phyloP scores from a whole-genome alignment of 2,797 vertebrate species.

The Falco cherrug region DNA sequence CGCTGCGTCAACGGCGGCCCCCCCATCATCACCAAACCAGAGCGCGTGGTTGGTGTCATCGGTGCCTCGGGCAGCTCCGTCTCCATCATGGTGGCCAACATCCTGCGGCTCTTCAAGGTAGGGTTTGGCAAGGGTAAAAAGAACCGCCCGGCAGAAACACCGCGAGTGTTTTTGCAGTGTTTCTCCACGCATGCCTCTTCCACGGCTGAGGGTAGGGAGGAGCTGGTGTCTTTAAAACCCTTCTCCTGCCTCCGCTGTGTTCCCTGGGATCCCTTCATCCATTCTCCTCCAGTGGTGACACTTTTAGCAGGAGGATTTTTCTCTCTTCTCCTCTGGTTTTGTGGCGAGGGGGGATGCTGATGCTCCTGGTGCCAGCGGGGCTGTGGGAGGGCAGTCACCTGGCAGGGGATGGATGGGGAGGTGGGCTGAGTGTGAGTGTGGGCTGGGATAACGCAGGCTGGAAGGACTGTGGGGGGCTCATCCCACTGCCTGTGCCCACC shows the following conservation, averaged over 20 bases:
- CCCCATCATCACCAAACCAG: constrained; percentile 95
- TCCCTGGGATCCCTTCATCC: neutral
- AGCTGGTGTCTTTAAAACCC: neutral
- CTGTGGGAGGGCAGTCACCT: neutral
- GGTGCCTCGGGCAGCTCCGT: constrained; percentile 95
- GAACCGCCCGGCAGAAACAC: neutral
- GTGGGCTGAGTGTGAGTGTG: neutral
- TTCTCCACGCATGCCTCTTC: neutral
- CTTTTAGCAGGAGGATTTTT: neutral
- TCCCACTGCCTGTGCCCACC: rapidly evolving
- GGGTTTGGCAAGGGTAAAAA: constrained; percentile 44
- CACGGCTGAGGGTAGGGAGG: neutral
- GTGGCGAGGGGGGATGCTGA: neutral
- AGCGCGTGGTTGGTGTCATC: constrained; percentile 93
- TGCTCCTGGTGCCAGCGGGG: neutral
- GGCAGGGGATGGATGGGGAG: neutral
- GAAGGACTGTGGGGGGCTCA: neutral
- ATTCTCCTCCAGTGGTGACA: neutral
- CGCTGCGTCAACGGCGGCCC: constrained; percentile 92
- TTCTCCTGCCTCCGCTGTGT: neutral
- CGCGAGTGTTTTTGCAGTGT: constrained; percentile 5
- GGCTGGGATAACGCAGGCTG: neutral
- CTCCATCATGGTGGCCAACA: constrained; percentile 99
- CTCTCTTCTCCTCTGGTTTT: neutral
- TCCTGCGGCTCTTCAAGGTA: constrained; percentile 96